Conservation (phyloP, 2,113 vertebrate species). For the Ammodytes dubius region DNA sequence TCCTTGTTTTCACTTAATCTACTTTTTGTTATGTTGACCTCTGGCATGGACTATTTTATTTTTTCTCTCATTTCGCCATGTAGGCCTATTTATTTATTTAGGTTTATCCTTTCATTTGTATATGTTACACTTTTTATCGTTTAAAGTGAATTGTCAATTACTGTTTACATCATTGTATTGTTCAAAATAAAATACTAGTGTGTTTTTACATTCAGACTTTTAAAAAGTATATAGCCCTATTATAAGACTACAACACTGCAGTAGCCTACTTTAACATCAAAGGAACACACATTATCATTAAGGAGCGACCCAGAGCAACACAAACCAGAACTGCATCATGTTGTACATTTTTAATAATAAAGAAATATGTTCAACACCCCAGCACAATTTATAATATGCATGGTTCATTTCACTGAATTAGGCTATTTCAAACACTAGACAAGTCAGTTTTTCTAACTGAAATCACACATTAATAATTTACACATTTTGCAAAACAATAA, state of each 20-base stretch:
- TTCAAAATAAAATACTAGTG: too few relatives aligned
- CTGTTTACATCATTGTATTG: too few relatives aligned
- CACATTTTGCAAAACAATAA: conserved; percentile 30
- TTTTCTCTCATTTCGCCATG: too few relatives aligned
- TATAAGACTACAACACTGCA: not conserved
- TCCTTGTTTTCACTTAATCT: too few relatives aligned
- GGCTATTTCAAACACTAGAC: not conserved
- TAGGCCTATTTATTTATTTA: too few relatives aligned
- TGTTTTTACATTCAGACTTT: too few relatives aligned
- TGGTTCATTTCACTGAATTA: conserved; percentile 47
- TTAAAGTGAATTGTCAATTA: too few relatives aligned
- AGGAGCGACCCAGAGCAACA: not conserved
- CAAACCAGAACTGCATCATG: not conserved
- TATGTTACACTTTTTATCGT: too few relatives aligned
- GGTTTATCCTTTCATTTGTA: too few relatives aligned
- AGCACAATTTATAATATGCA: not conserved
- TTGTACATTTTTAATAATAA: conserved; percentile 6
- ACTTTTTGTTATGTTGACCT: too few relatives aligned
- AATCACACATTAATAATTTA: conserved; percentile 29
- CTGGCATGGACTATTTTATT: too few relatives aligned
- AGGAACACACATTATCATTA: not conserved
- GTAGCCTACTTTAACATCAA: too few relatives aligned
- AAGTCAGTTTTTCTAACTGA: not conserved
- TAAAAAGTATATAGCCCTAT: not conserved
- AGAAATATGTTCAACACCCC: not conserved